phyloP scores from a whole-genome alignment of 92 coral and sea anemone genomes.

The Porites cylindrica region DNA sequence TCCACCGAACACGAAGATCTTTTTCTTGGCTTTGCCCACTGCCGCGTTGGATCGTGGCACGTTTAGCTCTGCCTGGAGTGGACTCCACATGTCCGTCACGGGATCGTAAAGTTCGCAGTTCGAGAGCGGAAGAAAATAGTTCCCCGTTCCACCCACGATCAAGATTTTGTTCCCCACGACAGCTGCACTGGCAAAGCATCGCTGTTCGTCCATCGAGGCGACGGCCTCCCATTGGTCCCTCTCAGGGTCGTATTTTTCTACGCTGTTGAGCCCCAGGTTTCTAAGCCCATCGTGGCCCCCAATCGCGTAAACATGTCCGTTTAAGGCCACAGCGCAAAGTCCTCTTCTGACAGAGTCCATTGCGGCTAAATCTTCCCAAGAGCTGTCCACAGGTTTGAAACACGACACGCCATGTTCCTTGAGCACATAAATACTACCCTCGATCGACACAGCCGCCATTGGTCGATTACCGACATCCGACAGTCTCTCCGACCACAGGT shows the following conservation, averaged over 20 bases:
- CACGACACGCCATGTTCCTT: constrained; percentile 10
- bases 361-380: constrained; percentile 4
- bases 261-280: constrained; percentile 33
- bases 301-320: constrained; percentile 30
- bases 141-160: constrained; percentile 46
- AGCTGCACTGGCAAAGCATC: constrained; percentile 43
- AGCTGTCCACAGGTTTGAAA: constrained; percentile 13
- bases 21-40: constrained; percentile 26
- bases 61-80: constrained; percentile 25
- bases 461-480: background rate
- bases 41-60: constrained; percentile 42
- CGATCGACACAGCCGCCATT: constrained; percentile 31
- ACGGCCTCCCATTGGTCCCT: constrained; percentile 33
- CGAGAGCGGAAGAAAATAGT: constrained; percentile 15
- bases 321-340: constrained; percentile 26
- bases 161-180: constrained; percentile 35
- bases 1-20: constrained; percentile 42
- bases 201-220: constrained; percentile 31
- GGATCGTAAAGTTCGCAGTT: constrained; percentile 50
- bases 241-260: constrained; percentile 30
- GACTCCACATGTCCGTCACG: constrained; percentile 34
- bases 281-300: constrained; percentile 33
- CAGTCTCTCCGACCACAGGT: constrained; percentile 19
- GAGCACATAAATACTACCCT: constrained; percentile 14
- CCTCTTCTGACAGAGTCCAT: constrained; percentile 39